These are phyloP conservation scores for Cardiocondyla obscurior DNA, from an alignment of 1,140 invertebrate genomes.

Conservation along the genomic window DNA sequence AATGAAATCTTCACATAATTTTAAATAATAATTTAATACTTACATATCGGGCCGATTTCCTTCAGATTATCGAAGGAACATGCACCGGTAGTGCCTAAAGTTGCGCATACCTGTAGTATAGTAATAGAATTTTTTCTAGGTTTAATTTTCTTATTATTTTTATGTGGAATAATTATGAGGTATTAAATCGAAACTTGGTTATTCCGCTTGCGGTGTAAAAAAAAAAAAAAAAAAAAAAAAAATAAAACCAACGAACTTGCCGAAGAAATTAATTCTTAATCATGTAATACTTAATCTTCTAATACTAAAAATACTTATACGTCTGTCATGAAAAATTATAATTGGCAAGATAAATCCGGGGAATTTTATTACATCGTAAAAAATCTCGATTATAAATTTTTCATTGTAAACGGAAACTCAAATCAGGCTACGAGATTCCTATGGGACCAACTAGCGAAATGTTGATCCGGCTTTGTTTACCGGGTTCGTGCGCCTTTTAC, in stretches of 20 bases:
- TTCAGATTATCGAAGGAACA: constrained; percentile 97
- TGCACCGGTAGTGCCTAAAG: constrained; percentile 96
- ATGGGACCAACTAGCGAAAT: constrained; percentile 63
- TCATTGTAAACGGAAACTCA: not conserved
- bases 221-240: too few relatives aligned
- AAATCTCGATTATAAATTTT: constrained; percentile 12
- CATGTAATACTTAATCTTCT: not conserved
- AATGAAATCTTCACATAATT: too few relatives aligned
- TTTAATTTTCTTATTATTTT: too few relatives aligned
- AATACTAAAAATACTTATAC: too few relatives aligned
- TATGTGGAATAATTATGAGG: too few relatives aligned
- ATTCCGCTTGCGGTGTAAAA: too few relatives aligned
- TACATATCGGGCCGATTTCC: constrained; percentile 90
- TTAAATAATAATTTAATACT: constrained; percentile 68
- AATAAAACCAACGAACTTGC: not conserved
- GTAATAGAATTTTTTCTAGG: not conserved
- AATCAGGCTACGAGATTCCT: constrained; percentile 40
- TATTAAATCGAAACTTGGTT: too few relatives aligned
- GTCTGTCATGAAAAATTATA: not conserved
- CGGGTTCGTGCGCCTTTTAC: constrained; percentile 11
- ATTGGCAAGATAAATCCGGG: constrained; percentile 17
- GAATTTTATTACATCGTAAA: not conserved
- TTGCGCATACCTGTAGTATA: constrained; percentile 92
- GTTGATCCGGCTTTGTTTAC: constrained; percentile 55
- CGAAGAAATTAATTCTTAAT: not conserved